phyloP scores from a whole-genome alignment of 2,888 invertebrate genomes.

The Amaurobius ferox region DNA sequence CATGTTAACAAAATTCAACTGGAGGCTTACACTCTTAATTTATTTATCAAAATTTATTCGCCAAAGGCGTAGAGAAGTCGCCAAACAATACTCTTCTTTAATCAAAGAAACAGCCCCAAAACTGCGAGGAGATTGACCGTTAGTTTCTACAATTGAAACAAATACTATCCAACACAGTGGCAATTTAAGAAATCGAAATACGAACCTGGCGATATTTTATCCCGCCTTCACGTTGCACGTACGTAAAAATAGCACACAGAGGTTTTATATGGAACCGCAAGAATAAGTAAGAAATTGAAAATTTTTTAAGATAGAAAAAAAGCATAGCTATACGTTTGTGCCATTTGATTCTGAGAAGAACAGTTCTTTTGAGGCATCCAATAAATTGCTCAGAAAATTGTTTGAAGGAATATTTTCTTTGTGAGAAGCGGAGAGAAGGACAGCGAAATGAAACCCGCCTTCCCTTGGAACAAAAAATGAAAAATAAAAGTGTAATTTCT shows the following conservation, averaged over 20 bases:
- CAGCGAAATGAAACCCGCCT: neutral
- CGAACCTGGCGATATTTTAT: constrained; percentile 46
- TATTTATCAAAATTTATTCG: too few relatives aligned
- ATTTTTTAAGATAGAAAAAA: neutral
- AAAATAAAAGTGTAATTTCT: neutral
- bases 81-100: neutral
- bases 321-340: neutral
- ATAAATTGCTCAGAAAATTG: constrained; percentile 1
- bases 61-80: neutral
- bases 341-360: neutral
- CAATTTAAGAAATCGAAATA: constrained; percentile 53
- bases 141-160: constrained; percentile 32
- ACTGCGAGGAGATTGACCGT: constrained; percentile 32
- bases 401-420: constrained; percentile 1
- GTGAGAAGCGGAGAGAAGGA: neutral
- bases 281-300: constrained; percentile 3
- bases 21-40: too few relatives aligned
- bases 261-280: constrained; percentile 39
- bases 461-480: neutral
- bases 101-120: neutral
- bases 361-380: neutral
- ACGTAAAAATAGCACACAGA: constrained; percentile 45
- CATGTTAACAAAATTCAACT: too few relatives aligned
- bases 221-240: constrained; percentile 14
- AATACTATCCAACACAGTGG: constrained; percentile 21